These are phyloP conservation scores for Anticlea derivata DNA, from an alignment of 2,888 invertebrate genomes.

Conservation along the genomic window DNA sequence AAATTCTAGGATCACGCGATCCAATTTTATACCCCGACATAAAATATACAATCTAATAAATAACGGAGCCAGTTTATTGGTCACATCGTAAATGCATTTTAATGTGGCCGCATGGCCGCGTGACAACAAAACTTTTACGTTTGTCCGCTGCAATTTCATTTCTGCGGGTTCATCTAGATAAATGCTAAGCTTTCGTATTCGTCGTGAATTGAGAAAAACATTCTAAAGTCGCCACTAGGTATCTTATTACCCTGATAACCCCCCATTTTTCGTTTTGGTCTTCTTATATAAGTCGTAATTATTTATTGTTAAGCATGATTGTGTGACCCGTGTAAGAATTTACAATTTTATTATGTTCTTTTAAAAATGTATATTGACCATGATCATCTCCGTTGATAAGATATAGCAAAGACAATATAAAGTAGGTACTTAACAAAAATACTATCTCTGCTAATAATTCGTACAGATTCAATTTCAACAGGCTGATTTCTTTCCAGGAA, in stretches of 20 bases:
- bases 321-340: no score
- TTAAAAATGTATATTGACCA: no score
- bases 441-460: neutral
- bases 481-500: neutral
- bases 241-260: no score
- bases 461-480: neutral
- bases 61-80: constrained; percentile 49
- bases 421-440: no score
- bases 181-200: neutral
- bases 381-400: no score
- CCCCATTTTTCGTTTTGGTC: no score
- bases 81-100: constrained; percentile 51
- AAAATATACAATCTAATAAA: constrained; percentile 46
- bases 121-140: constrained; percentile 22
- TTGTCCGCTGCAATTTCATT: constrained; percentile 17
- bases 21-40: constrained; percentile 37
- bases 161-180: constrained; percentile 3
- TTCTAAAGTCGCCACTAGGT: no score
- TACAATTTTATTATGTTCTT: no score
- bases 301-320: no score
- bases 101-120: constrained; percentile 50
- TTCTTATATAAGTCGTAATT: no score
- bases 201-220: neutral
- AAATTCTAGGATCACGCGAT: constrained; percentile 26
- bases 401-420: no score